Base-by-base conservation (phyloP, 2,797 vertebrate genomes). In the Triplophysa yarkandensis region DNA sequence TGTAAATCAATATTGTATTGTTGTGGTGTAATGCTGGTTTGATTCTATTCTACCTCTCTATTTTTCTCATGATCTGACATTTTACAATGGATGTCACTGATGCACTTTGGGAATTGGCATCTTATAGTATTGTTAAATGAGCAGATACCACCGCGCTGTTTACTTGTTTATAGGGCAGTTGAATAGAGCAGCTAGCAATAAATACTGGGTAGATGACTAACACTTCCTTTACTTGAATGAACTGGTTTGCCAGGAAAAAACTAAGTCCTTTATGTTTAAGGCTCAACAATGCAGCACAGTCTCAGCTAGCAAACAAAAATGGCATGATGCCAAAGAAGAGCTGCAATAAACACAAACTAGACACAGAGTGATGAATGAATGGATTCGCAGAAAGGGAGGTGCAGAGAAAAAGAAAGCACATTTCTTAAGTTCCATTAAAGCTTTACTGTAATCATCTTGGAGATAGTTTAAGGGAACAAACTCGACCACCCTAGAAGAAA, bases 391-490 rank as follows among this genome's bases (percentile, higher is more conserved):
- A 71, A 8, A 6, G 44, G 43, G 34, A 14, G 41, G 30, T 34
- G 28, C 13, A 21, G 27, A 30, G 1, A 28, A 13, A 30, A 36
- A 57, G 43, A 65, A 10, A 65, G 27, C 27, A 32, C 50, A 36
- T 78, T 78, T 44, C 41, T 36, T 41, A 13, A 32, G 77, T 73
- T 41, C 78, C 77, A 16, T 10, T 58, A 58, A 80, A 80, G 80
- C 85, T 68, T 67, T 43, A 67, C 46, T 58, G 19, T 82, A 88
- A 87, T 88, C 86, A 89, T 83, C 36, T 11, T 2, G 4, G 36
- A 39, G 36, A 32, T 28, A 62, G 52, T 17, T 68, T 71, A 62
- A 63, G 78, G 82, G 77, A 80, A 85, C 50, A 70, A 55, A 83
- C 85, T 83, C 63, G 81, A 81, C 80, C 23, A 73, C 9, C 25